Evolutionary conservation across 2,113 vertebrate genomes (phyloP), one percentile per base, ranked within the genome.

Genomic region (Acanthochromis polyacanthus): DNA sequence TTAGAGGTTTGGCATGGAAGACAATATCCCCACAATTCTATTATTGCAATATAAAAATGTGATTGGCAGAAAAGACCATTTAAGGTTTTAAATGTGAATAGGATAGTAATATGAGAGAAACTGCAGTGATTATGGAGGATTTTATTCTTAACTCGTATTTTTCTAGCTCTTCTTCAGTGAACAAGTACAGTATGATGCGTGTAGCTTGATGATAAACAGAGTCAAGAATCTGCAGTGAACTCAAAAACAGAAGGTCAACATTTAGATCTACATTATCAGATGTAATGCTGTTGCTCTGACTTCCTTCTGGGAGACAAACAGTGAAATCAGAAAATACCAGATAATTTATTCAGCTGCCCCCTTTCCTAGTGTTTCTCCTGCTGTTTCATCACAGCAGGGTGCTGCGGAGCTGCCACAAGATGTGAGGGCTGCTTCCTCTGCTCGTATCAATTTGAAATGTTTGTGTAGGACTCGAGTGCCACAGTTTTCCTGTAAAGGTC

Each of bases 261-360:
- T 51, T 57, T 1, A 50, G 25, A 23, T 63, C 46, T 48, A 64
- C 71, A 45, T 56, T 62, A 83, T 66, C 45, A 59, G 36, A 50
- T 67, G 58, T 56, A 62, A 51, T 4, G 43, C 56, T 52, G 23
- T 78, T 62, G 58, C 40, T 45, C 28, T 28, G 22, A 62, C 51
- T 83, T 72, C 20, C 45, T 65, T 77, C 45, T 12, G 10, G 51
- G 17, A 2, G 19, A 25, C 16, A 57, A 74, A 88, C 25, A 10
- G 10, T 25, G 57, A 67, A 82, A 79, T 79, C 75, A 80, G 46
- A 74, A 80, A 87, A 50, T 63, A 71, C 87, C 74, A 67, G 62
- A 78, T 92, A 85, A 90, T 88, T 72, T 88, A 89, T 92, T 77
- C 89, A 78, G 71, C 72, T 80, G 50, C n/a, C 63, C 66, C 60